Percentiles rank a stretch among this genome's conserved stretches.
phyloP scores from a whole-genome alignment of 2,113 vertebrate species.

The Pseudonaja textilis region DNA sequence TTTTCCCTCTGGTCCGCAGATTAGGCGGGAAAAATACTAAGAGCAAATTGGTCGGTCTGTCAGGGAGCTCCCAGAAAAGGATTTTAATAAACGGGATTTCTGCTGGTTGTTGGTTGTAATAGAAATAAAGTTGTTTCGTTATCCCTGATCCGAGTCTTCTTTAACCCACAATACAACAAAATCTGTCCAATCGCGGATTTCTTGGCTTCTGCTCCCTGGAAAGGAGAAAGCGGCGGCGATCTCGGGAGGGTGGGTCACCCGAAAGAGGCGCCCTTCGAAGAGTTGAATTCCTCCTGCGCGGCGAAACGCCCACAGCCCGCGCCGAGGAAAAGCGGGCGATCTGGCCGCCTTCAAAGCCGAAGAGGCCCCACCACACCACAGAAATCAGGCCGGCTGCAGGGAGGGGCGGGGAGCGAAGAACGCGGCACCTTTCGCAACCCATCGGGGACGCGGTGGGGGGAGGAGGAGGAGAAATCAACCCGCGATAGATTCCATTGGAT shows the following conservation, averaged over 20 bases:
- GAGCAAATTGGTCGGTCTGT: too few species aligned
- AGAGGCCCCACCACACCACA: not conserved
- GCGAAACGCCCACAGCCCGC: not conserved
- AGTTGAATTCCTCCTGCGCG: not conserved
- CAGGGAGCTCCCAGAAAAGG: too few species aligned
- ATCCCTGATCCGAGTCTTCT: too few species aligned
- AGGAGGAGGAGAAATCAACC: not conserved
- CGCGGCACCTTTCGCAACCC: not conserved
- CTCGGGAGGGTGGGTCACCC: not conserved
- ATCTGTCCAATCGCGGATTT: not conserved
- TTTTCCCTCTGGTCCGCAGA: too few species aligned
- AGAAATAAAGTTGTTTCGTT: too few species aligned
- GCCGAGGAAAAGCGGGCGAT: not conserved
- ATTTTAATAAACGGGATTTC: too few species aligned
- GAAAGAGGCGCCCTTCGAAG: not conserved
- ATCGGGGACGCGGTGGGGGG: not conserved
- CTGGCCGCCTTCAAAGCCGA: not conserved
- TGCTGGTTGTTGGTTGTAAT: too few species aligned
- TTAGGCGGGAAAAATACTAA: too few species aligned
- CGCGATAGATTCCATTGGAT: not conserved
- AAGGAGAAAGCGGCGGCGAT: not conserved
- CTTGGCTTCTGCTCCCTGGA: not conserved
- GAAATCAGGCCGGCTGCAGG: not conserved
- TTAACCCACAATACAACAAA: too few species aligned
- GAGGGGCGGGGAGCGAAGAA: not conserved